phyloP scores from a whole-genome alignment of 2,888 invertebrate species.

The Mamestra brassicae region DNA sequence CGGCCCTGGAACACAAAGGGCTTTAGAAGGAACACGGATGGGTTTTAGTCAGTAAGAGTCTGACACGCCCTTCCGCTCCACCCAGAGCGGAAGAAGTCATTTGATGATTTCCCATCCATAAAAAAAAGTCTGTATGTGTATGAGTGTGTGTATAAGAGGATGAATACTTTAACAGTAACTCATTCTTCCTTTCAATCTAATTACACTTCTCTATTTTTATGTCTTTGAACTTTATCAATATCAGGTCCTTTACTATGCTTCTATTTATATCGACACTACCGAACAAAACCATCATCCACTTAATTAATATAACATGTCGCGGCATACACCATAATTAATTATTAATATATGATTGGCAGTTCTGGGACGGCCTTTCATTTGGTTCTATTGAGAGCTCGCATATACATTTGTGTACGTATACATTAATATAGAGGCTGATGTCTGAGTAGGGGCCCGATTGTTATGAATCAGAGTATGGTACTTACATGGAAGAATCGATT shows the following conservation, averaged over 20 bases:
- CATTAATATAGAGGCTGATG: conserved; percentile 18
- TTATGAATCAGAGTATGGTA: conserved; percentile 41
- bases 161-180: neutral
- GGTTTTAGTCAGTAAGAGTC: too few species aligned
- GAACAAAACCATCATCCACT: conserved; percentile 52
- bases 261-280: conserved; percentile 13
- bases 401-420: conserved; percentile 14
- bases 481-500: conserved; percentile 36
- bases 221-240: conserved; percentile 3
- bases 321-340: conserved; percentile 68
- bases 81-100: too few species aligned
- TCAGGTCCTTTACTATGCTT: neutral
- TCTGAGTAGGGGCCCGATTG: conserved; percentile 54
- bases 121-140: too few species aligned
- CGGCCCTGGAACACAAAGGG: too few species aligned
- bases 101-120: too few species aligned
- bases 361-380: conserved; percentile 64
- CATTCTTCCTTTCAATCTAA: conserved; percentile 6
- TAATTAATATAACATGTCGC: conserved; percentile 64
- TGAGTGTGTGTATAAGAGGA: too few species aligned
- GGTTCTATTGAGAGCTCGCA: conserved; percentile 45
- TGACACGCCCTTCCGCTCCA: too few species aligned
- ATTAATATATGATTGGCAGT: conserved; percentile 71
- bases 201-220: conserved; percentile 12
- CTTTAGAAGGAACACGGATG: too few species aligned